A percentile compares a stretch with the other conserved stretches of the same genome.
phyloP scores from a whole-genome alignment of 2,797 vertebrate genomes.

The Coendou prehensilis region DNA sequence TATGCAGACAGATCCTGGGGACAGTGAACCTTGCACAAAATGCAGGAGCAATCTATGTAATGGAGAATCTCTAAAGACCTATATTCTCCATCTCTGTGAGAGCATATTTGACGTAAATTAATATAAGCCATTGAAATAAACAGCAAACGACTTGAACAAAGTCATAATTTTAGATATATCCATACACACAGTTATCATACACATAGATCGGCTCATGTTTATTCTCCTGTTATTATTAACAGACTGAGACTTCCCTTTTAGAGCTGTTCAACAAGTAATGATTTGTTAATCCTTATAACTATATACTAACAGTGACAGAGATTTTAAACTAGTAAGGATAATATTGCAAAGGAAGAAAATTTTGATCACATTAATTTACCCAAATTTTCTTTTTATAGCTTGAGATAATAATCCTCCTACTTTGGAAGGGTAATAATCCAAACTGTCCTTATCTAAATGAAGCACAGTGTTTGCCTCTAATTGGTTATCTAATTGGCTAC shows the following conservation, averaged over 20 bases:
- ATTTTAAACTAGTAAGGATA: conserved; percentile 19
- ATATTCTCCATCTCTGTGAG: neutral
- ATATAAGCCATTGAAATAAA: neutral
- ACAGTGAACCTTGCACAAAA: neutral
- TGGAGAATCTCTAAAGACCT: neutral
- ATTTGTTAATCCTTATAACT: neutral
- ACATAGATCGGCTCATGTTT: neutral
- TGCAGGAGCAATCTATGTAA: neutral
- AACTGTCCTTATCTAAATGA: neutral
- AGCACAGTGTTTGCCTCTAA: neutral
- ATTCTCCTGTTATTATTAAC: neutral
- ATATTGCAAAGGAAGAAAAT: neutral
- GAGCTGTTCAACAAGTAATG: neutral
- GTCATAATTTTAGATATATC: neutral
- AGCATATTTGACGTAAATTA: neutral
- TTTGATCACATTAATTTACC: neutral
- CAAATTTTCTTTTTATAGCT: neutral
- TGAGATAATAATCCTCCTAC: neutral
- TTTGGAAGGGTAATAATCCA: neutral
- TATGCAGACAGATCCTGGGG: neutral
- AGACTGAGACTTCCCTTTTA: conserved; percentile 12
- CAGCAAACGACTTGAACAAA: neutral
- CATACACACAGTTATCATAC: neutral
- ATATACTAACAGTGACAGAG: neutral
- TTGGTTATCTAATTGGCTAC: conserved; percentile 14